Base-by-base conservation (phyloP, 2,888 invertebrate species). In the Strigamia maritima region DNA sequence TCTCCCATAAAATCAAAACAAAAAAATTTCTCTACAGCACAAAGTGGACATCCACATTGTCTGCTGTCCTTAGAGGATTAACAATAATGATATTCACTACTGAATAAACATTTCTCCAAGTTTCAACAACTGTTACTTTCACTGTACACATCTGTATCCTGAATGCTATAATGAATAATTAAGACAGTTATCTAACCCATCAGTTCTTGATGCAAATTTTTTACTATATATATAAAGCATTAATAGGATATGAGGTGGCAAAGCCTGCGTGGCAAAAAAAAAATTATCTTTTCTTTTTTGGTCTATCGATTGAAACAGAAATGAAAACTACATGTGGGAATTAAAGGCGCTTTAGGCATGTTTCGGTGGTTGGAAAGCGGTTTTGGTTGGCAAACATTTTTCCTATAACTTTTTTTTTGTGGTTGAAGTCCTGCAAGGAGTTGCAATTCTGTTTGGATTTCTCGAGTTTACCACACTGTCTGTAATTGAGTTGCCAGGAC, bases 301-400 rank as follows among this genome's bases (percentile, higher is more conserved):
- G 54, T 19, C 2, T 54, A 54, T 54, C 54, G 54, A 54, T 54
- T 54, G 54, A 54, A n/a, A 44, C 14, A 54, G 54, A 70, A 70
- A 70, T 70, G 70, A 70, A 70, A 70, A 70, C 70, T 70, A 70
- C 70, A 28, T 70, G n/a, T 70, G 70, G 70, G 70, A 70, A 70
- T 70, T 70, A 70, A 70, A 70, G 16, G 3, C 28, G 70, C 70
- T 70, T 70, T 28, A 28, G 28, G 70, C 70, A 70, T 26, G 24
- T 70, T 70, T 70, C n/a, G 24, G 28, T 3, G 70, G 54, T 70
- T 24, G 28, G n/a, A 8, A 19, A 22, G 16, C 49, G 19, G 22
- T 22, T 65, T 24, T 65, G 19, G 19, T 65, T 65, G 22, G 22
- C 60, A 65, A 70, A 70, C 26, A 70, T n/a, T 24, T 70, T 70